Evolutionary conservation across 2,888 invertebrate species (phyloP).

Genomic region (Drosophila putrida): DNA sequence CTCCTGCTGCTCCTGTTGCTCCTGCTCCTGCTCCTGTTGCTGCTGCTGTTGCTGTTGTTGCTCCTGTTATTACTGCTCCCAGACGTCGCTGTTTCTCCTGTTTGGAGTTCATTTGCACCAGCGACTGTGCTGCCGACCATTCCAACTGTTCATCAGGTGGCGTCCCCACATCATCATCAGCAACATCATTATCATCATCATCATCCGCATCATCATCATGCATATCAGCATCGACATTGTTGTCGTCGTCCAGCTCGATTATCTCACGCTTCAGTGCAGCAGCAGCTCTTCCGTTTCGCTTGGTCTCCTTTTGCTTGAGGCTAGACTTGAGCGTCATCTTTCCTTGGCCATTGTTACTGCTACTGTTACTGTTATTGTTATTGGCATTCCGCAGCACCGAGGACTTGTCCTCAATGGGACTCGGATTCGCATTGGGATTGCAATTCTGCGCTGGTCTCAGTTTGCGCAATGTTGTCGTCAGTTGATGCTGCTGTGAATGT

Average conservation of each 20-base stretch:
- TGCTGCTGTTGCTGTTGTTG: constrained; percentile 21
- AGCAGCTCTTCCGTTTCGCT: constrained; percentile 56
- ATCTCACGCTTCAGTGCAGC: constrained; percentile 66
- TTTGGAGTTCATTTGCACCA: constrained; percentile 85
- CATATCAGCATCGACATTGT: constrained; percentile 25
- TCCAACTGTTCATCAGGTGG: constrained; percentile 71
- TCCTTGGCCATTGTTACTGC: constrained; percentile 52
- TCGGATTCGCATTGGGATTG: constrained; percentile 15
- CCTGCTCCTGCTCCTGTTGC: constrained; percentile 55
- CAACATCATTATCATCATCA: constrained; percentile 31
- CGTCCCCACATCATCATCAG: constrained; percentile 47
- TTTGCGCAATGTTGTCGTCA: constrained; percentile 46
- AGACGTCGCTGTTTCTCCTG: constrained; percentile 76
- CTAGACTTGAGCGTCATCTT: constrained; percentile 57
- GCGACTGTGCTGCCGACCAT: constrained; percentile 85
- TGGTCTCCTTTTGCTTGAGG: constrained; percentile 58
- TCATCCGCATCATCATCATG: constrained; percentile 28
- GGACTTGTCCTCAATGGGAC: constrained; percentile 61
- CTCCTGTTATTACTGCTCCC: constrained; percentile 25
- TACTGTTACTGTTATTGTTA: constrained; percentile 50
- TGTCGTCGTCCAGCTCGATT: constrained; percentile 59
- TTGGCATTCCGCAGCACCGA: constrained; percentile 74
- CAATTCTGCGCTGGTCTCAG: constrained; percentile 42
- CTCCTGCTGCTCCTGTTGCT: constrained; percentile 57
- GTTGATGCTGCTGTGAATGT: constrained; percentile 22